Base-by-base conservation (phyloP, 2,113 vertebrate genomes). In the Ptilonorhynchus violaceus region DNA sequence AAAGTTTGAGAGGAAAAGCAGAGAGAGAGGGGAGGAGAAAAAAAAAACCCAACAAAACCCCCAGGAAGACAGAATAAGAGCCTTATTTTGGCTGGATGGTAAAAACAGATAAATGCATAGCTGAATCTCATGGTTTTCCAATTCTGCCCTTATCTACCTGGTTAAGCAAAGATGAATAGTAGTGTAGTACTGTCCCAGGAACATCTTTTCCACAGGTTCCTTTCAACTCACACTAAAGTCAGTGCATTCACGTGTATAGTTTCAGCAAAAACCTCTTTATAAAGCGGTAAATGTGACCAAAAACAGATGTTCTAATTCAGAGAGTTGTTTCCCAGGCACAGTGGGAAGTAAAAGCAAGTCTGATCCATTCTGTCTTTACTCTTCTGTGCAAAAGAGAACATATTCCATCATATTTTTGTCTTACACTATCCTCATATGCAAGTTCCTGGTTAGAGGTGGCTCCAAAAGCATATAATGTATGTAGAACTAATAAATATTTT, bases 161-260 rank as follows among this genome's bases (percentile, higher is more conserved):
- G 4, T 31, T 25, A 78, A 70, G 41, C 33, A 66, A 70, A 60
- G 25, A 47, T 28, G 2, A 56, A 22, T 2, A 59, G 17, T 4
- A 31, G 17, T 20, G 10, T 25, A 56, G 4, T 2, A 60, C 3
- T 11, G 3, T 39, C 13, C 15, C n/a, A 39, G 41, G 28, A 86
- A 53, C 41, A 78, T 30, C 6, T 12, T 76, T 56, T 37, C 67
- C 13, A 28, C 4, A 6, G 4, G 7, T 62, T 55, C 62, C 17
- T 63, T 62, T 46, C 28, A 50, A 41, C 17, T 64, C 39, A 23
- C 13, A 8, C 9, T 15, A 6, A 9, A 55, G 30, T 30, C 23
- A 33, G 2, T 1, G 4, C 39, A 73, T 9, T 33, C 15, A 13
- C 2, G 1, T 23, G 24, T 24, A 15, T 3, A 41, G 14, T 56